phyloP scores from a whole-genome alignment of 2,888 invertebrate genomes.

The Nomada goodeniana region DNA sequence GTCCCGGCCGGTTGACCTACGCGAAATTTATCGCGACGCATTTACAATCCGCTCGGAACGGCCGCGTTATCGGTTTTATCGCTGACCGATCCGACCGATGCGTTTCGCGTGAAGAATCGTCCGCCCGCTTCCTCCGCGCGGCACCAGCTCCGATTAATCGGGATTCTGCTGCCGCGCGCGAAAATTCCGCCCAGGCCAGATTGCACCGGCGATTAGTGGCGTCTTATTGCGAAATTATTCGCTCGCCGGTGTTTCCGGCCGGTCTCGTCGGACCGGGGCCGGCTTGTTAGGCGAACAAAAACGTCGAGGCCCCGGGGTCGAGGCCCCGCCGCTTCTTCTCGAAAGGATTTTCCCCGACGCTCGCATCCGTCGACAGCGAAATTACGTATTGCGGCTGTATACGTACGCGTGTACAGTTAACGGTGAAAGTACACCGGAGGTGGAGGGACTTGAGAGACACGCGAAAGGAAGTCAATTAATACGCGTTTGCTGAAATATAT shows the following conservation, averaged over 20 bases:
- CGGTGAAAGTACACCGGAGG: not conserved
- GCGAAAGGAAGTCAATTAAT: not conserved
- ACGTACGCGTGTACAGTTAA: not conserved
- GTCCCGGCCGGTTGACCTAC: not conserved
- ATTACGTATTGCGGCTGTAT: no score
- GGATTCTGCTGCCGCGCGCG: conserved; percentile 37
- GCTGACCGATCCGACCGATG: conserved; percentile 38
- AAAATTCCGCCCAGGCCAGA: conserved; percentile 42
- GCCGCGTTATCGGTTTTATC: conserved; percentile 66
- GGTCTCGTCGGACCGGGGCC: conserved; percentile 5
- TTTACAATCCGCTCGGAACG: conserved; percentile 58
- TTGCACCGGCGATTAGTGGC: conserved; percentile 62
- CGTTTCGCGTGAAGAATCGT: conserved; percentile 66
- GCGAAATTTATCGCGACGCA: conserved; percentile 63
- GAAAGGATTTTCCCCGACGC: conserved; percentile 44
- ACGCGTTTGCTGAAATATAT: no score
- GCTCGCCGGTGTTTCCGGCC: conserved; percentile 59
- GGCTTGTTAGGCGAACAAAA: conserved; percentile 25
- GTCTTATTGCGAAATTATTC: conserved; percentile 71
- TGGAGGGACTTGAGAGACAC: not conserved
- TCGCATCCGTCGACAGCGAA: conserved; percentile 26
- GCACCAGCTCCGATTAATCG: conserved; percentile 40
- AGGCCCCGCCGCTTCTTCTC: conserved; percentile 9
- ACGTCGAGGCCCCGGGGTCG: conserved; percentile 32
- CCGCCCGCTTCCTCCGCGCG: conserved; percentile 60